Base-by-base conservation (phyloP, 1,140 invertebrate genomes). In the Lineus longissimus region DNA sequence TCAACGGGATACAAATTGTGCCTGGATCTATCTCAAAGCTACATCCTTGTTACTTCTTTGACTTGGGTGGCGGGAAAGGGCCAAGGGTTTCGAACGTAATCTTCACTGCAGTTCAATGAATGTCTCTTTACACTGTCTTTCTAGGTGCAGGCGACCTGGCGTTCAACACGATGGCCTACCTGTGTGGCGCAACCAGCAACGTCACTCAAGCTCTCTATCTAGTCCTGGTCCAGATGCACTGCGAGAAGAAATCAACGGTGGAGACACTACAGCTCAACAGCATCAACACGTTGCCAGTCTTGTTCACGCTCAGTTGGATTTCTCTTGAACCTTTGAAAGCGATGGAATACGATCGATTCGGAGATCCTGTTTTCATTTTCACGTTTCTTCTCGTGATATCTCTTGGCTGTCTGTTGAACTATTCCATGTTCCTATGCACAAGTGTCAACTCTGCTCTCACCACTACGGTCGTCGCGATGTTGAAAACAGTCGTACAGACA, bases 351-450 rank as follows among this genome's bases (percentile, higher is more conserved):
- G 59, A n/a, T 22, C 65, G 25, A 57, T 23, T 33, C 25, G 31
- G 6, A 29, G 51, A 73, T 23, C 17, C 67, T 2, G 65, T 64
- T 27, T 85, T 85, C 66, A 58, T 80, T 22, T 30, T 78, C 9
- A 56, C 77, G 9, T 81, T 84, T 62, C 54, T 75, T 31, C 27
- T 73, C 2, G 73, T 84, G 23, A 74, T 84, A 29, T 65, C 72
- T 30, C 68, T 83, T 59, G 85, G 85, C 0, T 78, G 77, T 36
- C 63, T 84, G 2, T 68, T 85, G 23, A 85, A 85, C 68, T 85
- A 83, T 66, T 80, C 83, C 1, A 68, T 85, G 51, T 85, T 85
- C 68, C 73, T 85, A 47, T 85, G 84, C 67, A 84, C 84, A 0
- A 77, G 76, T 55, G 68, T 82, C 47, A 85, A 81, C 23, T 84